Evolutionary conservation across 2,797 vertebrate genomes (phyloP), one percentile per base, ranked within the genome.

Genomic region (Oreochromis mossambicus): DNA sequence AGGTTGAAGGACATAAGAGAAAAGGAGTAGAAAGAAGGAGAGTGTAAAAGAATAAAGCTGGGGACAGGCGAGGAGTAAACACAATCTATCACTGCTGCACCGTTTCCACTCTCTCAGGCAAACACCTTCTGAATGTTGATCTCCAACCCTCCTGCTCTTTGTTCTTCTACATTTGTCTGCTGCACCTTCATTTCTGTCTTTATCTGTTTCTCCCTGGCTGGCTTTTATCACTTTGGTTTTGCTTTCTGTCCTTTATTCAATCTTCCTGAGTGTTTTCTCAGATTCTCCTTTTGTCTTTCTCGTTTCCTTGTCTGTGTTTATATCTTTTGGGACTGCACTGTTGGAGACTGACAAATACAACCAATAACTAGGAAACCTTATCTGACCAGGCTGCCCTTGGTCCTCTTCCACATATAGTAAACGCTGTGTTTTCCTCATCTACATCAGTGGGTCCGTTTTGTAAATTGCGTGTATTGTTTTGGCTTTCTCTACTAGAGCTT

Each of bases 61-160:
- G n/a, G 73, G 86, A 93, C 52, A 79, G 79, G 84, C 84, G 58
- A 82, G 79, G 66, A 88, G 91, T 93, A 95, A 95, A 95, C 92
- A 95, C 86, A 86, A 95, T 95, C 92, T 88, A 96, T 96, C 94
- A 95, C 78, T 79, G 89, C 84, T 87, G 78, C 84, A 46, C 24
- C 12, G 32, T 68, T 36, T 77, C 15, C 21, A 55, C 79, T 78
- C 61, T 56, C 55, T n/a, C 36, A 76, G 84, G 48, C 63, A 77
- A 75, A 76, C 77, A 61, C 70, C 79, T 51, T 84, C 78, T 89
- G 82, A 92, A 90, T 84, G 86, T 83, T 85, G 84, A 91, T 88
- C 70, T 83, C 70, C 24, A 61, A 50, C 51, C 41, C 43, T 68
- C 34, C 51, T 56, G 41, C 15, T 70, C 51, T 61, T 13, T 11